phyloP scores from a whole-genome alignment of 2,797 vertebrate species.

The Sitta carolinensis region DNA sequence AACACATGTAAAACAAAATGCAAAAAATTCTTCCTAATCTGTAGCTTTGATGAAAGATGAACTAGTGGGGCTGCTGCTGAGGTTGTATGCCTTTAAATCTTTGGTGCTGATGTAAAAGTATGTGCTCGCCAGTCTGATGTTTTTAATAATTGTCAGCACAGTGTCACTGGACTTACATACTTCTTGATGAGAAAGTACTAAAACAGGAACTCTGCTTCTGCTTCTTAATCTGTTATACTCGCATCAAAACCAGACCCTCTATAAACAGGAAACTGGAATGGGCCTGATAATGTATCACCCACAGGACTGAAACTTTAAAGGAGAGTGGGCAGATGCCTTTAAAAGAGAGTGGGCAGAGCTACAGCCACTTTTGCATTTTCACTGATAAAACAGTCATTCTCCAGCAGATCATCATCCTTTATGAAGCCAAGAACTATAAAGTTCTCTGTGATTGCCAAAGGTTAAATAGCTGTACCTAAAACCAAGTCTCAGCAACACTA shows the following conservation, averaged over 20 bases:
- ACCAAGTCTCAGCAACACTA: background rate
- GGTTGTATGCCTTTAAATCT: constrained; percentile 10
- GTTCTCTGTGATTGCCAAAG: background rate
- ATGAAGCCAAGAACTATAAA: background rate
- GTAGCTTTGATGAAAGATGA: background rate
- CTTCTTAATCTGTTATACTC: constrained; percentile 43
- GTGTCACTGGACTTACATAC: constrained; percentile 28
- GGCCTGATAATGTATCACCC: constrained; percentile 49
- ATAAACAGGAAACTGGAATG: constrained; percentile 72
- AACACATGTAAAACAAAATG: background rate
- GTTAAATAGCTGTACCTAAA: background rate
- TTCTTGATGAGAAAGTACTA: constrained; percentile 58
- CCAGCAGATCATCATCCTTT: background rate
- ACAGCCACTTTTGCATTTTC: background rate
- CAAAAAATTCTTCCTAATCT: background rate
- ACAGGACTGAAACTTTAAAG: constrained; percentile 43
- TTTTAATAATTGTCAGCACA: constrained; percentile 51
- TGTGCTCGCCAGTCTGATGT: background rate
- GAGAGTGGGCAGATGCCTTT: constrained; percentile 30
- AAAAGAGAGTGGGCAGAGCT: constrained; percentile 47
- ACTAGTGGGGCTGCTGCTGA: background rate
- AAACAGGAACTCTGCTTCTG: constrained; percentile 59
- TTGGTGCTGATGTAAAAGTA: constrained; percentile 1
- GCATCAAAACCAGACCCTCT: constrained; percentile 54
- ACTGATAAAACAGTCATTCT: background rate